Evolutionary conservation across 2,113 vertebrate species (phyloP).

Genomic region (Passerina amoena): DNA sequence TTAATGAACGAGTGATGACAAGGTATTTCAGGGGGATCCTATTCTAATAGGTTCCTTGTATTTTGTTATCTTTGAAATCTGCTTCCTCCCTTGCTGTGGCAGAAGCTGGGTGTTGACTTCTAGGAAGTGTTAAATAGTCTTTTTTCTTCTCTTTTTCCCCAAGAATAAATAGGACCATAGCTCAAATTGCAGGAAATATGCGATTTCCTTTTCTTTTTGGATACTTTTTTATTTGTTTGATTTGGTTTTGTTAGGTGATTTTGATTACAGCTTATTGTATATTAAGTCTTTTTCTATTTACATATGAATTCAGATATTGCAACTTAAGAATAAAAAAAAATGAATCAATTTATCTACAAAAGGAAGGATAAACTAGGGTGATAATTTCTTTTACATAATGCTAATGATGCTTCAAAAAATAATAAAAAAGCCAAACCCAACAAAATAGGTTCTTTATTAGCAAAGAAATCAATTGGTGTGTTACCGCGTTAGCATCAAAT

Average conservation of each 20-base stretch:
- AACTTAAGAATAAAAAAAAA: not conserved
- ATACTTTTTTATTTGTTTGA: not conserved
- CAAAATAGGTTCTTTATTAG: not conserved
- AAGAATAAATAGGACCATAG: not conserved
- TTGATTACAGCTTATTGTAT: not conserved
- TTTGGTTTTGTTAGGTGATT: not conserved
- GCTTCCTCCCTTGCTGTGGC: conserved; percentile 6
- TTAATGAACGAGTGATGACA: conserved; percentile 13
- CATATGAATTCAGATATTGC: not conserved
- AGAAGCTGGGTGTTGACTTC: not conserved
- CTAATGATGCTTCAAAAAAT: not conserved
- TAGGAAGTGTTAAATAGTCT: not conserved
- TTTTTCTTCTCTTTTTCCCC: not conserved
- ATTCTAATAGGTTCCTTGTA: not conserved
- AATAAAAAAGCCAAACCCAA: not conserved
- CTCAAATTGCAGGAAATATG: not conserved
- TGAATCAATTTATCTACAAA: not conserved
- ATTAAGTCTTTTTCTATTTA: not conserved
- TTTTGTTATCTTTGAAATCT: conserved; percentile 33
- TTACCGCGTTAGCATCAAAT: not conserved
- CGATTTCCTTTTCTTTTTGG: not conserved
- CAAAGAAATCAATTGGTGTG: not conserved
- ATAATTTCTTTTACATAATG: not conserved
- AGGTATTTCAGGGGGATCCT: not conserved
- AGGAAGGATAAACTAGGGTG: not conserved